Percentiles rank a stretch among this genome's conserved stretches.
Conservation (phyloP, 2,797 vertebrate species). For the Catostomus latipinnis region DNA sequence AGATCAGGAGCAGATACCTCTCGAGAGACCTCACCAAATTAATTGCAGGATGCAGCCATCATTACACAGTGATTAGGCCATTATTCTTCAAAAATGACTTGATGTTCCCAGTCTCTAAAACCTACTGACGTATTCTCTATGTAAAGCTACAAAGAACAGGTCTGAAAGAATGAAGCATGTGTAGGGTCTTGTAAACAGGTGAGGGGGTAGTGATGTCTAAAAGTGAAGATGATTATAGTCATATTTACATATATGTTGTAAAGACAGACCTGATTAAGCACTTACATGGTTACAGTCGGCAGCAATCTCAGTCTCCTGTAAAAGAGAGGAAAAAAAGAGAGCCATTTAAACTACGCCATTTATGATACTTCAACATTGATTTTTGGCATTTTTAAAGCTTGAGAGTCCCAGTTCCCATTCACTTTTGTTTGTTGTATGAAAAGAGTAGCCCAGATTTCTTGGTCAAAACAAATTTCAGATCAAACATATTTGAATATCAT, state of each 20-base stretch:
- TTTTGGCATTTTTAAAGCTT: no score
- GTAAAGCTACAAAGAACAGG: not conserved
- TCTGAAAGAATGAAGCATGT: not conserved
- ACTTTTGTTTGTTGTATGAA: no score
- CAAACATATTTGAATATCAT: no score
- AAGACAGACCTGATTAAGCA: not conserved
- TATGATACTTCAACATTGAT: no score
- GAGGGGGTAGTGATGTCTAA: no score
- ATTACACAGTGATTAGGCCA: slow-evolving; percentile 30
- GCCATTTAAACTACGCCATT: no score
- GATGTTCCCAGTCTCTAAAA: slow-evolving; percentile 27
- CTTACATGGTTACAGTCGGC: slow-evolving; percentile 60
- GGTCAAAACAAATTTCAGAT: no score
- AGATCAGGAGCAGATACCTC: slow-evolving; percentile 27
- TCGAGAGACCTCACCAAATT: slow-evolving; percentile 22
- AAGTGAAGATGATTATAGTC: not conserved
- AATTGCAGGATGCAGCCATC: slow-evolving; percentile 16
- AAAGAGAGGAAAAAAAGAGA: slow-evolving; percentile 19
- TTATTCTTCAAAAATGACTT: slow-evolving; percentile 34
- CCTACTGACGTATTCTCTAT: slow-evolving; percentile 13
- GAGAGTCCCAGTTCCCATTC: no score
- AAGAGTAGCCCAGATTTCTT: no score
- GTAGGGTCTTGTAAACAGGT: slow-evolving; percentile 10
- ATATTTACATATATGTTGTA: not conserved
- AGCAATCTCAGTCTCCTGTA: slow-evolving; percentile 52